Conservation (phyloP, 2,888 invertebrate genomes). For the Cheiracanthium punctorium region DNA sequence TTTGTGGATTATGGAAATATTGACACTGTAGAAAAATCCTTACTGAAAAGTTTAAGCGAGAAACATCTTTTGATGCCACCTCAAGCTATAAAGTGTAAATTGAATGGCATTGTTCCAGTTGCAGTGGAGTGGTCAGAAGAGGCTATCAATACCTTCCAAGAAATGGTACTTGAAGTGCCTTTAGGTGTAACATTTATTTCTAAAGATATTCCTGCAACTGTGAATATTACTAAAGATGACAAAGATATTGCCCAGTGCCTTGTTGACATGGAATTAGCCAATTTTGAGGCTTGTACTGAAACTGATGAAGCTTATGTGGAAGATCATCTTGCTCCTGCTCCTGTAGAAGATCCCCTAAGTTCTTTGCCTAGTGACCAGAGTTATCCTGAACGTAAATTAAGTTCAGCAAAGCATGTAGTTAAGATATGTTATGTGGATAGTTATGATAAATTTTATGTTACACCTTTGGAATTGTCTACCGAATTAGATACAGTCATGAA, state of each 20-base stretch:
- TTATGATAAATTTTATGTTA: slow-evolving; percentile 47
- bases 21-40: slow-evolving; percentile 21
- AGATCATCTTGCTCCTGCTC: slow-evolving; percentile 46
- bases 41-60: slow-evolving; percentile 27
- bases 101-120: slow-evolving; percentile 50
- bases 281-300: slow-evolving; percentile 48
- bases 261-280: slow-evolving; percentile 51
- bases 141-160: slow-evolving; percentile 39
- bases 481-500: slow-evolving; percentile 50
- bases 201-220: slow-evolving; percentile 58
- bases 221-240: slow-evolving; percentile 51
- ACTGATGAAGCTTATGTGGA: slow-evolving; percentile 54
- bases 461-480: slow-evolving; percentile 37
- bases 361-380: slow-evolving; percentile 46
- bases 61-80: slow-evolving; percentile 35
- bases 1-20: slow-evolving; percentile 69
- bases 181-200: slow-evolving; percentile 51
- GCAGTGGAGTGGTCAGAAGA: slow-evolving; percentile 43
- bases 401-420: slow-evolving; percentile 16
- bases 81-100: slow-evolving; percentile 52
- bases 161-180: slow-evolving; percentile 20
- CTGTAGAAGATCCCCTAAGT: slow-evolving; percentile 43
- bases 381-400: slow-evolving; percentile 50
- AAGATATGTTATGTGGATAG: slow-evolving; percentile 58
- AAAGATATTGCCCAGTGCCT: slow-evolving; percentile 46